Evolutionary conservation across 2,113 vertebrate species (phyloP).

Genomic region (Anolis carolinensis): DNA sequence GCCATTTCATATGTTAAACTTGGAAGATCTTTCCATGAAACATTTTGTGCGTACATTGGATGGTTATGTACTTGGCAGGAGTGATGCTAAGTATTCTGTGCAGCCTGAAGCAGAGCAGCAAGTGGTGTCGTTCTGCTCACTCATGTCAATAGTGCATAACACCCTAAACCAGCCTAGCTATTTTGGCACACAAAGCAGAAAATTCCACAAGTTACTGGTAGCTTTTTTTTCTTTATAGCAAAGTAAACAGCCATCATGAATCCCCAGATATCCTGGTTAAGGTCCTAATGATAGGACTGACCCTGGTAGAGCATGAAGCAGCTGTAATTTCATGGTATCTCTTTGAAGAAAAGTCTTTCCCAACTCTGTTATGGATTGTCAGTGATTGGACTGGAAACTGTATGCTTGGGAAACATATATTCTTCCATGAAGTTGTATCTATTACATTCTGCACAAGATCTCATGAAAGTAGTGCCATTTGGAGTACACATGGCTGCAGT

Average conservation of each 20-base stretch:
- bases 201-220: not conserved
- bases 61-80: not conserved
- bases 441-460: not conserved
- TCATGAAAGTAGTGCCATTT: not conserved
- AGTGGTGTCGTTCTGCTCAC: not conserved
- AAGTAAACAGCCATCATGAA: not conserved
- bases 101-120: not conserved
- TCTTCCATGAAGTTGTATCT: not conserved
- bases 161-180: not conserved
- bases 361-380: not conserved
- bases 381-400: not conserved
- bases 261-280: not conserved
- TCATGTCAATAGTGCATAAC: not conserved
- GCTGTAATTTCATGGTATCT: not conserved
- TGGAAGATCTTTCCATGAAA: not conserved
- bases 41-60: not conserved
- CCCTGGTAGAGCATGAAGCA: not conserved
- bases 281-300: not conserved
- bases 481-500: not conserved
- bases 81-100: not conserved
- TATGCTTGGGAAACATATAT: not conserved
- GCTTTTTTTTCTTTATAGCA: too few species aligned
- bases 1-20: not conserved
- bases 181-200: not conserved
- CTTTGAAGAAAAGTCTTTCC: not conserved